Evolutionary conservation across 2,113 vertebrate species (phyloP).

Genomic region (Hippocampus mohnikei): DNA sequence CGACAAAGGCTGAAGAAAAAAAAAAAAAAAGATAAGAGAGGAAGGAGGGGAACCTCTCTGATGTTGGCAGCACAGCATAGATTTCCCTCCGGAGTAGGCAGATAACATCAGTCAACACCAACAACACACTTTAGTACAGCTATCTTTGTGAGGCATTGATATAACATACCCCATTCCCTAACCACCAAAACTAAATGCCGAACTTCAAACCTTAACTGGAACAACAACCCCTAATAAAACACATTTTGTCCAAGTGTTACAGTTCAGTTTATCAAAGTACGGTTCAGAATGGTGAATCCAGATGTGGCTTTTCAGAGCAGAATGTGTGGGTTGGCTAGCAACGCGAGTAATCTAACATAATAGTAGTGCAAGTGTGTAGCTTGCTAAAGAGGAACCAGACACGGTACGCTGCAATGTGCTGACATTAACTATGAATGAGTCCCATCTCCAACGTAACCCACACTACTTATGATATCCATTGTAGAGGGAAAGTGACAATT

Average conservation of each 20-base stretch:
- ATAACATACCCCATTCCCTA: not conserved
- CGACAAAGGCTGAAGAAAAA: slow-evolving; percentile 47
- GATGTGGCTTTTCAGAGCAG: not conserved
- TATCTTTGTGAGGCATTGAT: not conserved
- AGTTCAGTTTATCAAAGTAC: not conserved
- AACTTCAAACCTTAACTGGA: not conserved
- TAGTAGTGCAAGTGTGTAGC: not conserved
- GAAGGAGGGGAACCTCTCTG: slow-evolving; percentile 13
- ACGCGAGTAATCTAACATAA: not conserved
- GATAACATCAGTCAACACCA: slow-evolving; percentile 48
- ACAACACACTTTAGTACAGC: slow-evolving; percentile 18
- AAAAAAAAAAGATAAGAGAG: slow-evolving; percentile 20
- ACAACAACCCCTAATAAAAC: not conserved
- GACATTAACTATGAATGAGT: not conserved
- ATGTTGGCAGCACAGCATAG: slow-evolving; percentile 37
- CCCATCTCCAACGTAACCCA: not conserved
- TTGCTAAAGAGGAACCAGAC: not conserved
- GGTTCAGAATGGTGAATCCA: not conserved
- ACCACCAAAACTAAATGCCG: not conserved
- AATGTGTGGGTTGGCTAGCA: not conserved
- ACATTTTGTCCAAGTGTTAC: not conserved
- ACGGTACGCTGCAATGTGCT: not conserved
- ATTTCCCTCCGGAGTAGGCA: slow-evolving; percentile 41
- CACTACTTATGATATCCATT: not conserved
- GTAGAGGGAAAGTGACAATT: not conserved